phyloP scores from a whole-genome alignment of 2,113 vertebrate species.

The Podarcis cretensis region DNA sequence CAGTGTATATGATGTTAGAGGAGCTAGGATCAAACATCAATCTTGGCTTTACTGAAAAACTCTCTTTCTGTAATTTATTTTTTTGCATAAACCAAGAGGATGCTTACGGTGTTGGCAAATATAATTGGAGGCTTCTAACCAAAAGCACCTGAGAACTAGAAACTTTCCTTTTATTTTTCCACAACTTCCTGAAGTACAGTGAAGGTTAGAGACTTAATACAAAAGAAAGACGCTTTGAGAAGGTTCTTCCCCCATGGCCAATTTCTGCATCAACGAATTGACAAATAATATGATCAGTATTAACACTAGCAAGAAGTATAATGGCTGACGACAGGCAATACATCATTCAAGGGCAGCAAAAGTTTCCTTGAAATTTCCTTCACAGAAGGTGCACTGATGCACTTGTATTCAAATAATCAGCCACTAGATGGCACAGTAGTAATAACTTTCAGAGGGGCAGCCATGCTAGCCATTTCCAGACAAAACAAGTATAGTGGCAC shows the following conservation, averaged over 20 bases:
- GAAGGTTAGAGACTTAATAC: not conserved
- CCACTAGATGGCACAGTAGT: constrained; percentile 70
- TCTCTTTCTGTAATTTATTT: not conserved
- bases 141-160: not conserved
- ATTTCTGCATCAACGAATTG: not conserved
- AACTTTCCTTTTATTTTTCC: not conserved
- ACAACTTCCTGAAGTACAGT: not conserved
- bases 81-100: not conserved
- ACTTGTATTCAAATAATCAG: constrained; percentile 18
- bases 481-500: not conserved
- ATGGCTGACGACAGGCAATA: not conserved
- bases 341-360: not conserved
- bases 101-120: not conserved
- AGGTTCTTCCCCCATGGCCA: not conserved
- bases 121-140: not conserved
- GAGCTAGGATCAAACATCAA: constrained; percentile 35
- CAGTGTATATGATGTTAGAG: constrained; percentile 52
- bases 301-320: not conserved
- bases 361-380: not conserved
- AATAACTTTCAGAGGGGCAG: constrained; percentile 11
- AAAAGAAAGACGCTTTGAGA: not conserved
- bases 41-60: not conserved
- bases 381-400: not conserved
- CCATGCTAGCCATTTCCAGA: not conserved
- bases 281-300: not conserved